Percentiles rank a stretch among this genome's conserved stretches.
phyloP scores from a whole-genome alignment of 1,140 invertebrate genomes.

The Macrosteles quadrilineatus region DNA sequence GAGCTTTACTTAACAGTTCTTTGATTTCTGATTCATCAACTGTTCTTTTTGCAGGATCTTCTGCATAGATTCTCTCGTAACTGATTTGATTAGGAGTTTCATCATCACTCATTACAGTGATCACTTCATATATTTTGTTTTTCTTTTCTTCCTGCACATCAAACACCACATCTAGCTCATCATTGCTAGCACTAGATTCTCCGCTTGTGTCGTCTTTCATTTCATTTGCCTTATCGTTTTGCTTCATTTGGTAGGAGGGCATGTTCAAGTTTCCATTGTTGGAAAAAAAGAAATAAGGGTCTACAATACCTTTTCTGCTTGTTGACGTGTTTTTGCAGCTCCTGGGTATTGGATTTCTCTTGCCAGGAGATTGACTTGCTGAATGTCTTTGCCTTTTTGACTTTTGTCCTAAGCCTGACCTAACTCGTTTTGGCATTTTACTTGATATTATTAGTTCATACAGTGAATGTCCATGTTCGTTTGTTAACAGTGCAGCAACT shows the following conservation, averaged over 20 bases:
- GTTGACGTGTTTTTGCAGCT: neutral
- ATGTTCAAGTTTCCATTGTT: neutral
- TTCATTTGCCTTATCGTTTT: neutral
- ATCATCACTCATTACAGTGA: constrained; percentile 21
- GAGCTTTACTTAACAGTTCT: neutral
- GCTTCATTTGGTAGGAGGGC: neutral
- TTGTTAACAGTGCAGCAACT: neutral
- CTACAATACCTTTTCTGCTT: neutral
- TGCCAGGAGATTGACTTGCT: neutral
- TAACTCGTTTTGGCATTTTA: constrained; percentile 4
- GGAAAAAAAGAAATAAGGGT: neutral
- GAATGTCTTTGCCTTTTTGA: neutral
- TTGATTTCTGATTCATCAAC: neutral
- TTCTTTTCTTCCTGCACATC: constrained; percentile 19
- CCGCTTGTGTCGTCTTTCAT: neutral
- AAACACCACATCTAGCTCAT: constrained; percentile 6
- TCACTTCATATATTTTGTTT: constrained; percentile 22
- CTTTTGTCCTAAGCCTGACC: neutral
- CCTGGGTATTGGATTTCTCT: neutral
- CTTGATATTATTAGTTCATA: neutral
- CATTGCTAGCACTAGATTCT: constrained; percentile 16
- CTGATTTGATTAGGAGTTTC: neutral
- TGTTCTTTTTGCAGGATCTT: neutral
- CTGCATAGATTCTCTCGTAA: neutral
- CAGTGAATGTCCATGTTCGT: neutral